Evolutionary conservation across 2,113 vertebrate genomes (phyloP).

Genomic region (Chlorocebus sabaeus): DNA sequence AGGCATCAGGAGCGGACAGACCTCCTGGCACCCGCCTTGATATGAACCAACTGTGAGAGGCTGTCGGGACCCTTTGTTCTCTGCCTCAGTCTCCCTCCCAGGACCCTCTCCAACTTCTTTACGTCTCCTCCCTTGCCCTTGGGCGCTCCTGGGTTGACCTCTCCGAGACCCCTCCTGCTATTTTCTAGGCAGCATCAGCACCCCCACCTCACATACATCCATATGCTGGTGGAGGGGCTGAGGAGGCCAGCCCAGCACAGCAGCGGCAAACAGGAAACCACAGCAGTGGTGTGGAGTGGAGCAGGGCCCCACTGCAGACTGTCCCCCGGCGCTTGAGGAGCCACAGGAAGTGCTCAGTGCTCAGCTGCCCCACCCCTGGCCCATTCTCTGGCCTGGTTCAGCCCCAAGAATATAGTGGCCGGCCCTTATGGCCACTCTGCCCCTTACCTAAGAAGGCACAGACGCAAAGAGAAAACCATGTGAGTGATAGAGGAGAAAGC

Average conservation of each 20-base stretch:
- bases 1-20: not conserved
- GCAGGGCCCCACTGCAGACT: not conserved
- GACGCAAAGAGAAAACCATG: not conserved
- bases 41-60: not conserved
- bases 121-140: not conserved
- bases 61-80: not conserved
- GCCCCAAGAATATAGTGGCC: not conserved
- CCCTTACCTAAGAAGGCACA: not conserved
- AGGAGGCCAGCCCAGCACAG: not conserved
- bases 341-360: constrained; percentile 56
- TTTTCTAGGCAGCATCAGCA: not conserved
- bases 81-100: not conserved
- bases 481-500: not conserved
- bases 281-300: not conserved
- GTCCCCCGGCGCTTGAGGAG: constrained; percentile 28
- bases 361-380: not conserved
- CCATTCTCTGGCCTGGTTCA: not conserved
- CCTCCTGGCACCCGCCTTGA: not conserved
- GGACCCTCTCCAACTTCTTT: not conserved
- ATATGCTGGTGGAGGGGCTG: not conserved
- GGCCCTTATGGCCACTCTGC: not conserved
- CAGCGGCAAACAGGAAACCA: constrained; percentile 72
- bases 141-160: too few relatives aligned
- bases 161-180: not conserved
- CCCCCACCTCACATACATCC: not conserved